Base-by-base conservation (phyloP, 2,797 vertebrate genomes). In the Sparidentex hasta region DNA sequence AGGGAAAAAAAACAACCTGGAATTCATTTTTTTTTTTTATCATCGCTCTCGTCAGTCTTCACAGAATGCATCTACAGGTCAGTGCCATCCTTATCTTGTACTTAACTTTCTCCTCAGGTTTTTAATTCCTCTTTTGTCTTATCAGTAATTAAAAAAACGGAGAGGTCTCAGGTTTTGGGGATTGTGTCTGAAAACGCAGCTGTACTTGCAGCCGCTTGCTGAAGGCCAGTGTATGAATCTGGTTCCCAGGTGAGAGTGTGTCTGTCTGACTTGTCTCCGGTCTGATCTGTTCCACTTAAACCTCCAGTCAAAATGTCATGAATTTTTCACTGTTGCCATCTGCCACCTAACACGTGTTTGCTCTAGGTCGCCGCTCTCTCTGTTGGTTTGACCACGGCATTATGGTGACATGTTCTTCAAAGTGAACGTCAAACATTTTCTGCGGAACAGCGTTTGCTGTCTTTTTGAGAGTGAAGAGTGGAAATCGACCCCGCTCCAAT, bases 81-180 rank as follows among this genome's bases (percentile, higher is more conserved):
- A 62, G 20, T 9, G 27, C 44, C 29, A n/a, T 6, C 25, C 16
- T 76, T 70, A 66, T 78, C 57, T 63, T 13, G 12, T 54, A 11
- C 41, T 78, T 43, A 6, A 12, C 6, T 27, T 73, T 43, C 3
- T 20, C 78, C 85, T 76, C 74, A 6, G 55, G 4, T 29, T 11
- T 63, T 18, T 51, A 51, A 83, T 72, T 74, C 74, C 23, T 57
- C 58, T 62, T 71, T 69, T 44, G 50, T 66, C 54, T 69, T 65
- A 78, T 82, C 71, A 65, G 51, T 74, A 72, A 80, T 71, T 81
- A 78, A 46, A n/a, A n/a, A 38, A 76, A 65, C 12, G 7, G 9
- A 5, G 41, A 52, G 16, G 66, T 46, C 41, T 61, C 38, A 38
- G 1, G 43, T 82, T 55, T 55, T 51, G 25, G 65, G 43, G 29